Evolutionary conservation across 1,140 invertebrate genomes (phyloP).

Genomic region (Neotoxoptera formosana): DNA sequence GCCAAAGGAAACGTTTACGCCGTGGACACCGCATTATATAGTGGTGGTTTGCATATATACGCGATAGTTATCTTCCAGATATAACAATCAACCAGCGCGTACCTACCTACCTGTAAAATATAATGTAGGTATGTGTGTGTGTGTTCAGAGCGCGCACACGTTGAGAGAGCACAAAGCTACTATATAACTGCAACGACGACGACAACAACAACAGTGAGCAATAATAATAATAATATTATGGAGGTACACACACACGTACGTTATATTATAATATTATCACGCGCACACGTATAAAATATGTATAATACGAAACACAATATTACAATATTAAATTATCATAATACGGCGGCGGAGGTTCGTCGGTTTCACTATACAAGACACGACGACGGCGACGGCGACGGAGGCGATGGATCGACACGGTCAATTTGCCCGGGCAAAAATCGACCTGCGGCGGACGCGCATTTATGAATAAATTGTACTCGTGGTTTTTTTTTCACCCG

Average conservation of each 20-base stretch:
- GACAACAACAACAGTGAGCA: background rate
- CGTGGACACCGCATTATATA: background rate
- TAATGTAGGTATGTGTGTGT: background rate
- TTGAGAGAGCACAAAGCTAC: too few species aligned
- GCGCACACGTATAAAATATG: too few species aligned
- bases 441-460: constrained; percentile 23
- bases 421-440: constrained; percentile 43
- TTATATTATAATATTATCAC: constrained; percentile 10
- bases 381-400: background rate
- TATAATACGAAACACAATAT: background rate
- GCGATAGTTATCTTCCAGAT: background rate
- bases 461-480: constrained; percentile 47
- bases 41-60: background rate
- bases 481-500: background rate
- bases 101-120: background rate
- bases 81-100: background rate
- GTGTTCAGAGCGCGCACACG: background rate
- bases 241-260: too few species aligned
- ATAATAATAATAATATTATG: background rate
- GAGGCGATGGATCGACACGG: constrained; percentile 26
- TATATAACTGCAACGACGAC: too few species aligned
- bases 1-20: background rate
- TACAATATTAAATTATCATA: background rate
- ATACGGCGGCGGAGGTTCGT: background rate
- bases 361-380: constrained; percentile 9